A percentile compares a stretch with the other conserved stretches of the same genome.
These are phyloP conservation scores for Dascillus cervinus DNA, from an alignment of 2,888 invertebrate species.

Conservation along the genomic window DNA sequence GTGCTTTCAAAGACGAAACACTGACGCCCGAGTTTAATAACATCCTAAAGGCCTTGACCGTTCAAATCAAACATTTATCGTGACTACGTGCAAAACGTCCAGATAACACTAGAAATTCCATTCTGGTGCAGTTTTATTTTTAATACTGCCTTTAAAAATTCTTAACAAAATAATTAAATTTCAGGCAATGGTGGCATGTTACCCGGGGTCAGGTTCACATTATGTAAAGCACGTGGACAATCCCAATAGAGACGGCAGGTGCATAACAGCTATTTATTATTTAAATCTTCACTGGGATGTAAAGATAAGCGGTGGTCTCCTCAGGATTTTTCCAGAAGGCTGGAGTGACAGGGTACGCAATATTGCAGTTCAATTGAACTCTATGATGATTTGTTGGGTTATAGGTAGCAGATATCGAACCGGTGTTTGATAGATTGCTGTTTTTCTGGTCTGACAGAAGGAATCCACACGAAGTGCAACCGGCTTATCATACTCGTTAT, in stretches of 20 bases:
- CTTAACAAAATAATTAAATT: too few relatives aligned
- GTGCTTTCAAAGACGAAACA: too few relatives aligned
- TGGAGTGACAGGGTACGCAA: conserved; percentile 57
- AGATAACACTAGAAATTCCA: too few relatives aligned
- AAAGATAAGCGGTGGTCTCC: conserved; percentile 73
- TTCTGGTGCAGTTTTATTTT: too few relatives aligned
- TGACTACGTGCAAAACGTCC: too few relatives aligned
- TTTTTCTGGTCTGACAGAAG: conserved; percentile 98
- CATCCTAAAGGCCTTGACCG: too few relatives aligned
- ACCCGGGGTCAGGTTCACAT: conserved; percentile 88
- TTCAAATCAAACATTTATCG: too few relatives aligned
- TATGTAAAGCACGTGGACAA: conserved; percentile 98
- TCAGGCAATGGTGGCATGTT: conserved; percentile 98
- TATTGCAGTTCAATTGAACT: too few relatives aligned
- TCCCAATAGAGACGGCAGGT: conserved; percentile 92
- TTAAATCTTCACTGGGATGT: conserved; percentile 91
- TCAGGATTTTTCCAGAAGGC: conserved; percentile 89
- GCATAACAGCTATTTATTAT: conserved; percentile 97
- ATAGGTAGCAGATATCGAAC: conserved; percentile 77
- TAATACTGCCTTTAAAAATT: too few relatives aligned
- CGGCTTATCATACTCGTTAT: conserved; percentile 80
- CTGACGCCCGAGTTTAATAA: too few relatives aligned
- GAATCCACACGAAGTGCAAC: conserved; percentile 96
- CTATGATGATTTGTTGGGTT: conserved; percentile 12
- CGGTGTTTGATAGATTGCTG: conserved; percentile 84